Base-by-base conservation (phyloP, 2,113 vertebrate genomes). In the Pycnonotus jocosus region DNA sequence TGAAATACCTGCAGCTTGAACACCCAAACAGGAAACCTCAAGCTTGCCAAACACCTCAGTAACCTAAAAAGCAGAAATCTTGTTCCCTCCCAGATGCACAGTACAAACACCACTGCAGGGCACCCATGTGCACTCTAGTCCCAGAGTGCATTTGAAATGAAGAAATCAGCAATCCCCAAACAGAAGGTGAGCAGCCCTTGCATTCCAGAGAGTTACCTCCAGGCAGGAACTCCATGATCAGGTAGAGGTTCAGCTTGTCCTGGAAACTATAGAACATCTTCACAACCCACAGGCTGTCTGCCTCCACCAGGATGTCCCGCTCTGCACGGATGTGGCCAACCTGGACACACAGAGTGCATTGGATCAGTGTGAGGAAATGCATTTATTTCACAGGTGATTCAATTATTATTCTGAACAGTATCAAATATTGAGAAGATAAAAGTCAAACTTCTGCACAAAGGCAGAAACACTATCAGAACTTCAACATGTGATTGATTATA, bases 221-320 rank as follows among this genome's bases (percentile, higher is more conserved):
- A 68, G 99, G 99, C 85, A 99, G 98, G 96, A 99, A 99, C 97
- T 99, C 99, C 99, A 99, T 99, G 97, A 99, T 99, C 94, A 99
- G 98, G 97, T 99, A 99, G 90, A 99, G 99, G 98, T 99, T 99
- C 97, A 99, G 98, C 96, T 99, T 99, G 96, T 99, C 99, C 97
- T 99, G 99, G 97, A 99, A 99, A 81, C 99, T 99, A 50, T 99
- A 99, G 97, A 99, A 99, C 99, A 99, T 99, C 96, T 99, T 99
- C 92, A 99, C 99, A 72, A 99, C 99, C 99, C 99, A 99, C 96
- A 99, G 94, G 74, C 99, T 99, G 97, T 99, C 99, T 20, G 99
- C 99, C 93, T 99, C 99, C 82, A 99, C 99, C 88, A 99, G 98
- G 91, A 99, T 99, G 96, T 99, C 99, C 69, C 99, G 91, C 95